Evolutionary conservation across 2,113 vertebrate species (phyloP).

Genomic region (Noctilio leporinus): DNA sequence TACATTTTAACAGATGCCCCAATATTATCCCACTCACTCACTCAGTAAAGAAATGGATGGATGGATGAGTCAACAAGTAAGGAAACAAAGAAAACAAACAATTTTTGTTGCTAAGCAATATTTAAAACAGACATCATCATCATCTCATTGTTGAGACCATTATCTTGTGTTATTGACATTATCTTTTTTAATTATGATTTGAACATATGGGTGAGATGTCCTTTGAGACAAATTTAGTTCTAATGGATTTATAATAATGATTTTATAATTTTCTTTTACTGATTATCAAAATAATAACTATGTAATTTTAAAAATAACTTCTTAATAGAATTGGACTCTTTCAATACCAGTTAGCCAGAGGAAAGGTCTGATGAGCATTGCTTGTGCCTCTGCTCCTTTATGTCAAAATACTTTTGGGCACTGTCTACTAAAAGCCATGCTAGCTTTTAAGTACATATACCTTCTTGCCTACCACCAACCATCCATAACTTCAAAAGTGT

Average conservation of each 20-base stretch:
- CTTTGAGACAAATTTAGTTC: background rate
- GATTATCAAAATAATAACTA: background rate
- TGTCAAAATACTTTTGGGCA: accelerated
- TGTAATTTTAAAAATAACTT: too few species aligned
- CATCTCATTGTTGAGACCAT: background rate
- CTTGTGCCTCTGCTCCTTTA: background rate
- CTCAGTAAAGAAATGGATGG: background rate
- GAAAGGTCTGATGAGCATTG: background rate
- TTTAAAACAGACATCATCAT: background rate
- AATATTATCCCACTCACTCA: background rate
- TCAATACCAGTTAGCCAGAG: background rate
- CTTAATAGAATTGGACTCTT: background rate
- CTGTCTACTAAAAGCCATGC: background rate
- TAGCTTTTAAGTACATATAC: background rate
- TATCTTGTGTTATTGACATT: background rate
- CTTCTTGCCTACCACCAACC: background rate
- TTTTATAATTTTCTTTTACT: background rate
- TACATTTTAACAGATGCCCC: background rate
- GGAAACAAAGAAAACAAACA: background rate
- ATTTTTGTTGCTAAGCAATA: background rate
- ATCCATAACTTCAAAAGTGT: background rate
- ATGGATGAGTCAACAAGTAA: background rate
- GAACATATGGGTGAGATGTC: background rate
- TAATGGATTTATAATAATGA: background rate
- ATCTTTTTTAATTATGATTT: background rate